Conservation (phyloP, 2,113 vertebrate species). For the Tragulus kanchil region DNA sequence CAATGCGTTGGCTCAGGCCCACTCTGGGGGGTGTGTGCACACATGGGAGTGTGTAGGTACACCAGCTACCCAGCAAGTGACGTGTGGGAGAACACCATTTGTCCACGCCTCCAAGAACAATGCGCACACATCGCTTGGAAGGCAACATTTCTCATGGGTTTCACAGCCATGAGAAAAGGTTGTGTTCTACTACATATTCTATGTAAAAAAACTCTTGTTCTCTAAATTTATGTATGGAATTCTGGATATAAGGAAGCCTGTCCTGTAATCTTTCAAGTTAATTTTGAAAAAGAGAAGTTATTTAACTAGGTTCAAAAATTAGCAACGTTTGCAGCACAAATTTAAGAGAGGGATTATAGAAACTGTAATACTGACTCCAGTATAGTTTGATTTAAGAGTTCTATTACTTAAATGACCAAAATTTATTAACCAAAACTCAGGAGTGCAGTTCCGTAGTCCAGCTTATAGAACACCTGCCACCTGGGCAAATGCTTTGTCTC, state of each 20-base stretch:
- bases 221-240: constrained; percentile 33
- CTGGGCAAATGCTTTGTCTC: constrained; percentile 8
- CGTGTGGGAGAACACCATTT: background rate
- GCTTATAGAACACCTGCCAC: background rate
- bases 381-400: constrained; percentile 48
- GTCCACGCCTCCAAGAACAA: background rate
- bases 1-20: background rate
- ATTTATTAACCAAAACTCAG: constrained; percentile 47
- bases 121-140: background rate
- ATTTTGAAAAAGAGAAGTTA: constrained; percentile 45
- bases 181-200: constrained; percentile 19
- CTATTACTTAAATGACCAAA: constrained; percentile 46
- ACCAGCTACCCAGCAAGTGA: background rate
- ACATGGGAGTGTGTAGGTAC: background rate
- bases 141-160: background rate
- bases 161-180: constrained; percentile 16
- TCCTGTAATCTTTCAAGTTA: constrained; percentile 28
- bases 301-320: constrained; percentile 45
- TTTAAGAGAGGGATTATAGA: constrained; percentile 54
- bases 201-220: background rate
- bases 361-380: constrained; percentile 46
- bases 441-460: background rate
- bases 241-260: background rate
- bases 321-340: background rate
- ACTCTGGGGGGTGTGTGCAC: background rate